These are phyloP conservation scores for Meloe dianella DNA, from an alignment of 2,888 invertebrate genomes.

Conservation along the genomic window DNA sequence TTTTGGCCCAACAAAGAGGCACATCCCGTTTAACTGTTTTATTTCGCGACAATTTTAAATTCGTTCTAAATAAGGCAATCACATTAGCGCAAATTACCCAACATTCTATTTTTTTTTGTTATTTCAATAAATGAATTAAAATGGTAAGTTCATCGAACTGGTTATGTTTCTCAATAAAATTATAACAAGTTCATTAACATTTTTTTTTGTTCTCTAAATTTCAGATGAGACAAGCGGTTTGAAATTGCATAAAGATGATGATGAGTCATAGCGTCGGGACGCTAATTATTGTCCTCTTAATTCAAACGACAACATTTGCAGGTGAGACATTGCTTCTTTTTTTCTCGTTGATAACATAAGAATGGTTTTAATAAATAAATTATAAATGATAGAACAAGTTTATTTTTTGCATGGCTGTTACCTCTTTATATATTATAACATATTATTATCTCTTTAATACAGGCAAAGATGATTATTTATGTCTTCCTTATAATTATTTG, in stretches of 20 bases:
- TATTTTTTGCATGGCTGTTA: too few species aligned
- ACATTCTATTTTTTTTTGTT: neutral
- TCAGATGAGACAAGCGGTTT: conserved; percentile 31
- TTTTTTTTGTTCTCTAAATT: conserved; percentile 13
- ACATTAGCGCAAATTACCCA: neutral
- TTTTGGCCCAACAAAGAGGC: conserved; percentile 16
- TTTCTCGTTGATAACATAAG: neutral
- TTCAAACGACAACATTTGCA: conserved; percentile 17
- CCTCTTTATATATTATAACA: too few species aligned
- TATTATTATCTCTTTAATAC: too few species aligned
- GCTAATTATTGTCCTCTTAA: conserved; percentile 17
- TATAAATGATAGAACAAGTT: neutral
- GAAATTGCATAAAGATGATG: conserved; percentile 15
- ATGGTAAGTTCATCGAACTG: too few species aligned
- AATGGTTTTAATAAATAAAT: neutral
- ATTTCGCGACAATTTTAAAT: too few species aligned
- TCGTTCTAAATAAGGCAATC: too few species aligned
- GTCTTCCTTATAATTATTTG: neutral
- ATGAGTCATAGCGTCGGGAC: conserved; percentile 22
- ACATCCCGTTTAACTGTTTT: conserved; percentile 23
- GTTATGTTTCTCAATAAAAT: neutral
- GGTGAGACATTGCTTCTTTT: too few species aligned
- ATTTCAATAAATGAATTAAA: neutral
- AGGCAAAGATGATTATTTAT: too few species aligned
- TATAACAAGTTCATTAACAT: conserved; percentile 1